phyloP scores from a whole-genome alignment of 2,797 vertebrate genomes.

The Bryconaethiops microstoma region DNA sequence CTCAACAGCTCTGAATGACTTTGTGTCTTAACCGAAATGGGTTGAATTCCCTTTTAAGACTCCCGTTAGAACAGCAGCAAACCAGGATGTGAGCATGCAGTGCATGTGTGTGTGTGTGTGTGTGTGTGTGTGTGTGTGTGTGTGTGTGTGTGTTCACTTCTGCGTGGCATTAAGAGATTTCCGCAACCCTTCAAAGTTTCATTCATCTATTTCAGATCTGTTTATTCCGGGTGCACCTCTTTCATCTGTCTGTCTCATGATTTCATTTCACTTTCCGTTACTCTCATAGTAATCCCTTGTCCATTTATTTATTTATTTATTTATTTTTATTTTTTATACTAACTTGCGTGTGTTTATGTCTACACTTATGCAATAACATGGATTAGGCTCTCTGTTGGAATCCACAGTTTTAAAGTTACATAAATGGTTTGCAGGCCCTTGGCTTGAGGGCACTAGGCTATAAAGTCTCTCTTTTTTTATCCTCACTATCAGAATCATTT shows the following conservation, averaged over 20 bases:
- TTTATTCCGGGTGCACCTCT: background rate
- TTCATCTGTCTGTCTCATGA: background rate
- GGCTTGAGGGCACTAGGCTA: background rate
- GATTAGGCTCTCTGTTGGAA: slow-evolving; percentile 37
- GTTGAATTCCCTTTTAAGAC: background rate
- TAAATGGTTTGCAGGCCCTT: slow-evolving; percentile 39
- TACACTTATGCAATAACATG: slow-evolving; percentile 21
- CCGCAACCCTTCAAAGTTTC: background rate
- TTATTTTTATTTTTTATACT: slow-evolving; percentile 44
- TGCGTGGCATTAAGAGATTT: background rate
- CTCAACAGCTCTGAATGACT: no score
- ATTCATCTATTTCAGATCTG: slow-evolving; percentile 14
- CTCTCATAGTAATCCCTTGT: slow-evolving; percentile 43
- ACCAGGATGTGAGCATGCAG: background rate
- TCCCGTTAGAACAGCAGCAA: no score
- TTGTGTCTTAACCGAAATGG: no score
- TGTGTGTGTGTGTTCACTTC: background rate
- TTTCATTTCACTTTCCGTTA: background rate
- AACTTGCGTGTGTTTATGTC: background rate
- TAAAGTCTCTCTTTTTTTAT: slow-evolving; percentile 1
- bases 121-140: background rate
- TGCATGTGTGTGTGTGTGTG: no score
- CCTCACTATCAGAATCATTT: background rate
- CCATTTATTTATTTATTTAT: no score
- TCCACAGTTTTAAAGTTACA: slow-evolving; percentile 18